Evolutionary conservation across 2,888 invertebrate species (phyloP).

Genomic region (Tethea ocularis): DNA sequence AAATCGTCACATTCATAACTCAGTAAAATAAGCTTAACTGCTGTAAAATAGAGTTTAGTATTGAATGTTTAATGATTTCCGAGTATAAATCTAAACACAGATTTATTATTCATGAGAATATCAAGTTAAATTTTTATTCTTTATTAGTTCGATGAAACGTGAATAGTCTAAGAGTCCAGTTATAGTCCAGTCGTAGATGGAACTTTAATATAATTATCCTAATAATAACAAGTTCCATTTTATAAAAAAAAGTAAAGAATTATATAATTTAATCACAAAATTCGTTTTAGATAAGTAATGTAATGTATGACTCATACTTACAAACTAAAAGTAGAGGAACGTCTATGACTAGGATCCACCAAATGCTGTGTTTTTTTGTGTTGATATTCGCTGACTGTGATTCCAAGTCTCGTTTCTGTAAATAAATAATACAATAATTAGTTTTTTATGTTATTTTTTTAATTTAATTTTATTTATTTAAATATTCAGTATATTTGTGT

Average conservation of each 20-base stretch:
- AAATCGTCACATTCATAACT: background rate
- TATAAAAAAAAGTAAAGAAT: no score
- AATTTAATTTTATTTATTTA: background rate
- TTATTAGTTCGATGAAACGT: slow-evolving; percentile 30
- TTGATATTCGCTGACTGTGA: slow-evolving; percentile 43
- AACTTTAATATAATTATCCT: background rate
- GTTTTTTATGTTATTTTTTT: background rate
- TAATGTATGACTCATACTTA: slow-evolving; percentile 40
- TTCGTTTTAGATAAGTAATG: no score
- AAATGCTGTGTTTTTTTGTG: slow-evolving; percentile 36
- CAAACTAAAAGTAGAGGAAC: slow-evolving; percentile 57
- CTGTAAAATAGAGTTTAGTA: background rate
- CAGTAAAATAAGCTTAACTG: background rate
- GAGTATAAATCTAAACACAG: background rate
- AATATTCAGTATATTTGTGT: no score
- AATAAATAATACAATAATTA: slow-evolving; percentile 30
- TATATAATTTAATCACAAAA: no score
- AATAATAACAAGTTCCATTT: no score
- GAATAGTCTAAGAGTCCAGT: background rate
- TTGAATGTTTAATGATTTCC: background rate
- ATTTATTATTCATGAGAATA: slow-evolving; percentile 33
- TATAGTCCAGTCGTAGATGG: background rate
- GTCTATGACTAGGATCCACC: slow-evolving; percentile 60
- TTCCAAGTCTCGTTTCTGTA: slow-evolving; percentile 68
- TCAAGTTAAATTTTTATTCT: slow-evolving; percentile 25